Percentiles rank a stretch among this genome's conserved stretches.
These are phyloP conservation scores for Pithys albifrons DNA, from an alignment of 2,113 vertebrate species.

Conservation along the genomic window DNA sequence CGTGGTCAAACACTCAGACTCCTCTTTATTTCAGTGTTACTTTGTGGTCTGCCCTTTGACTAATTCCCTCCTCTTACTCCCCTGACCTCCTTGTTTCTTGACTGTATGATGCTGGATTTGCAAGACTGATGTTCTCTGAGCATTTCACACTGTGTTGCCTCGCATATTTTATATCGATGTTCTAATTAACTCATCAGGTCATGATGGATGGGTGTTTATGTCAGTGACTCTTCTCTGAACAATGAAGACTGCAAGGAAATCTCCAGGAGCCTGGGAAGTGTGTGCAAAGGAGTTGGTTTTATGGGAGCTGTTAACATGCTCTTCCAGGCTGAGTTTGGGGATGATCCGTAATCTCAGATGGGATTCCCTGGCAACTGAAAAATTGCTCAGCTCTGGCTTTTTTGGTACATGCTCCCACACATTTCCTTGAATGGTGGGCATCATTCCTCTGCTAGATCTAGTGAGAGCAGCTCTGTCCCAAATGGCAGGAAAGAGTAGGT, in stretches of 20 bases:
- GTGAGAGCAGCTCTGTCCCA: background rate
- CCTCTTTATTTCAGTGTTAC: background rate
- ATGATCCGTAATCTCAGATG: background rate
- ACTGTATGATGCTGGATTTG: background rate
- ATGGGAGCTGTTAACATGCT: background rate
- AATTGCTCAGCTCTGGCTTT: background rate
- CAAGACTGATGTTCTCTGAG: background rate
- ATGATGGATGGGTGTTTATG: background rate
- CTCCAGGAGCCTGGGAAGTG: background rate
- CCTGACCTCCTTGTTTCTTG: background rate
- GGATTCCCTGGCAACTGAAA: background rate
- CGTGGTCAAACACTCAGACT: background rate
- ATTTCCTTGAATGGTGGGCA: background rate
- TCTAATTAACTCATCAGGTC: background rate
- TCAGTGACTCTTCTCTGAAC: background rate
- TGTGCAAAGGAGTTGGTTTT: background rate
- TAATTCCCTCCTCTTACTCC: background rate
- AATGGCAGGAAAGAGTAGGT: background rate
- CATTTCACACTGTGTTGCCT: background rate
- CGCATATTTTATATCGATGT: background rate
- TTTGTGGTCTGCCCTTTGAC: slow-evolving; percentile 5
- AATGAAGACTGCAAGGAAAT: background rate
- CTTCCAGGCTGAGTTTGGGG: background rate
- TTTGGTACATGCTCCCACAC: background rate
- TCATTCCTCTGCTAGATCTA: background rate